Evolutionary conservation across 2,888 invertebrate genomes (phyloP).

Genomic region (Polydrusus pterygomalis): DNA sequence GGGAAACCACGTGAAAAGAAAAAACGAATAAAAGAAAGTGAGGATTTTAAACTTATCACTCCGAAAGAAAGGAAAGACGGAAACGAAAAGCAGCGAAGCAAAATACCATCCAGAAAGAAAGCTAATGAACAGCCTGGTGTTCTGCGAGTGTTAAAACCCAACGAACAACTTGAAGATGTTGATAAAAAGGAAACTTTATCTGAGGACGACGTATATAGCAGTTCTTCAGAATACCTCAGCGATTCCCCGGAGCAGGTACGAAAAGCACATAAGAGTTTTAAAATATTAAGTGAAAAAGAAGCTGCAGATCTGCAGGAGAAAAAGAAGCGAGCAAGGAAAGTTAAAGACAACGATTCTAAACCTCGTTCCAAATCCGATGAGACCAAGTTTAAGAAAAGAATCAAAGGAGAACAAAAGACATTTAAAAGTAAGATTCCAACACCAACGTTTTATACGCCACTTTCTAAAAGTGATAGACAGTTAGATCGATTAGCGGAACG

Average conservation of each 20-base stretch:
- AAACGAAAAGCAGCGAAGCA: slow-evolving; percentile 11
- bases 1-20: slow-evolving; percentile 36
- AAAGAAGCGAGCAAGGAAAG: slow-evolving; percentile 25
- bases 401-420: slow-evolving; percentile 38
- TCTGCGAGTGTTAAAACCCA: slow-evolving; percentile 31
- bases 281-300: slow-evolving; percentile 65
- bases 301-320: slow-evolving; percentile 53
- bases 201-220: slow-evolving; percentile 38
- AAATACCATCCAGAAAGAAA: slow-evolving; percentile 27
- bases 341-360: slow-evolving; percentile 42
- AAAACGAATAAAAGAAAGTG: slow-evolving; percentile 17
- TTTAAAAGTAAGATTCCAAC: slow-evolving; percentile 66
- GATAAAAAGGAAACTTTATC: slow-evolving; percentile 38
- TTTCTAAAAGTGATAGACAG: slow-evolving; percentile 68
- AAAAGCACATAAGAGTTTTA: slow-evolving; percentile 68
- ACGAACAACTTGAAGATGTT: slow-evolving; percentile 36
- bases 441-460: slow-evolving; percentile 58
- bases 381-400: slow-evolving; percentile 56
- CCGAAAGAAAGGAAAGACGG: not conserved
- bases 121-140: slow-evolving; percentile 35
- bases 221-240: slow-evolving; percentile 40
- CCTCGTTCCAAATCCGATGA: slow-evolving; percentile 64
- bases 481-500: slow-evolving; percentile 59
- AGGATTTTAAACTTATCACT: slow-evolving; percentile 2
- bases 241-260: slow-evolving; percentile 54